Evolutionary conservation across 2,113 vertebrate species (phyloP).

Genomic region (Heptranchias perlo): DNA sequence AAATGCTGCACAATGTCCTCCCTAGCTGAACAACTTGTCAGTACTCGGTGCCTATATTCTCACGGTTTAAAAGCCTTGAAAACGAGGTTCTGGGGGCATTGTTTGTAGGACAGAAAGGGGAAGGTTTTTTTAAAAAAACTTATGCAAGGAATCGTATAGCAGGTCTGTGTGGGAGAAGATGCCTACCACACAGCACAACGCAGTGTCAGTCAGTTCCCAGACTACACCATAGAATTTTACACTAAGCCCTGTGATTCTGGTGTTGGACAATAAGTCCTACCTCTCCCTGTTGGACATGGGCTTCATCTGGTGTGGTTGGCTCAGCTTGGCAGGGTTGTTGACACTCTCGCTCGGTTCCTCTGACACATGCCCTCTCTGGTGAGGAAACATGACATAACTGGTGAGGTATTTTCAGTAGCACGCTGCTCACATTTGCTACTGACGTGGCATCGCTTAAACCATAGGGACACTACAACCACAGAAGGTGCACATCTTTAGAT

Average conservation of each 20-base stretch:
- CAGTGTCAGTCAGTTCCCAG: background rate
- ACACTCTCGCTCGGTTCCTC: slow-evolving; percentile 74
- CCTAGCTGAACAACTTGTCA: no score
- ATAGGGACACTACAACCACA: background rate
- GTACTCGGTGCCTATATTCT: no score
- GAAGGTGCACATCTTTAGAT: background rate
- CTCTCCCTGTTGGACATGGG: slow-evolving; percentile 97
- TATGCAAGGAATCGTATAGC: no score
- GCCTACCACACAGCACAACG: no score
- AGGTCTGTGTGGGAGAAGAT: background rate
- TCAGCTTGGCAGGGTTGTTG: slow-evolving; percentile 64
- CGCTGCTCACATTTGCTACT: background rate
- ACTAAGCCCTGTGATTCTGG: background rate
- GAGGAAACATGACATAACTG: slow-evolving; percentile 40
- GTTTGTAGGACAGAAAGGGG: no score
- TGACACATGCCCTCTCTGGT: slow-evolving; percentile 65
- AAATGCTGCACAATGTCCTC: no score
- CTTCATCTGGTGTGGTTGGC: slow-evolving; percentile 89
- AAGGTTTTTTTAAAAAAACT: no score
- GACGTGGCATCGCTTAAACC: background rate
- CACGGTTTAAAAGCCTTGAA: no score
- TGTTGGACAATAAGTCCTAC: slow-evolving; percentile 49
- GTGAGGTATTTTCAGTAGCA: background rate
- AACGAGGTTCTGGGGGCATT: background rate
- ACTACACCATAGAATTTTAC: background rate